Evolutionary conservation across 35 echinoderm and acorn worm species (phyloP).

Genomic region (Heliocidaris erythrogramma): DNA sequence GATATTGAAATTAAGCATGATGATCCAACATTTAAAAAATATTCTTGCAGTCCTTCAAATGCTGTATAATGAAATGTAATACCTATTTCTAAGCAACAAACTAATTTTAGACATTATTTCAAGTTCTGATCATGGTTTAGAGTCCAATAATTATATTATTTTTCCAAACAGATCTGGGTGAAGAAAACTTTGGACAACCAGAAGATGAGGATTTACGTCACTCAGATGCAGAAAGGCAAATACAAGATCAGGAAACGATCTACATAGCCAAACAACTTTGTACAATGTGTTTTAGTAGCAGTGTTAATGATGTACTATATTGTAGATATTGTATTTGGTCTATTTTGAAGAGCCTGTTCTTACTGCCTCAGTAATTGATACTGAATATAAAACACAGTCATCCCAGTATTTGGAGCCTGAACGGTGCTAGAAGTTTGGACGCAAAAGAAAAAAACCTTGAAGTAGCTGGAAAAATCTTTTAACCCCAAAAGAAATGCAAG

Average conservation of each 20-base stretch:
- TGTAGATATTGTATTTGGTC: slow-evolving; percentile 17
- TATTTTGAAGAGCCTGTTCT: not conserved
- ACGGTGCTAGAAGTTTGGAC: not conserved
- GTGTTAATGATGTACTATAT: slow-evolving; percentile 20
- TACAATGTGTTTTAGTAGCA: not conserved
- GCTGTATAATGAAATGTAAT: too few species aligned
- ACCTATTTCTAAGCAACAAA: too few species aligned
- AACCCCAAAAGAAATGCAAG: not conserved
- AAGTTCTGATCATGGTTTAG: not conserved
- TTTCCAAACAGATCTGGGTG: slow-evolving; percentile 84
- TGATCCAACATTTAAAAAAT: too few species aligned
- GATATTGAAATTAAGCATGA: too few species aligned
- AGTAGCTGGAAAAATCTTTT: not conserved
- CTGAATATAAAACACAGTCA: not conserved
- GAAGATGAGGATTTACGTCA: slow-evolving; percentile 95
- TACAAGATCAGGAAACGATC: slow-evolving; percentile 93
- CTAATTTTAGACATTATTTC: too few species aligned
- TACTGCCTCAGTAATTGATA: not conserved
- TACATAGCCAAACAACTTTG: slow-evolving; percentile 50
- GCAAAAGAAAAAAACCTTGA: not conserved
- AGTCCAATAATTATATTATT: too few species aligned
- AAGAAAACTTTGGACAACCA: slow-evolving; percentile 90
- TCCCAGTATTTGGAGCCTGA: not conserved
- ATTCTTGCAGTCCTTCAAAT: too few species aligned
- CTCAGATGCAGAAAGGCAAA: slow-evolving; percentile 99